phyloP scores from a whole-genome alignment of 1,140 invertebrate genomes.

The Coenobita brevimanus region DNA sequence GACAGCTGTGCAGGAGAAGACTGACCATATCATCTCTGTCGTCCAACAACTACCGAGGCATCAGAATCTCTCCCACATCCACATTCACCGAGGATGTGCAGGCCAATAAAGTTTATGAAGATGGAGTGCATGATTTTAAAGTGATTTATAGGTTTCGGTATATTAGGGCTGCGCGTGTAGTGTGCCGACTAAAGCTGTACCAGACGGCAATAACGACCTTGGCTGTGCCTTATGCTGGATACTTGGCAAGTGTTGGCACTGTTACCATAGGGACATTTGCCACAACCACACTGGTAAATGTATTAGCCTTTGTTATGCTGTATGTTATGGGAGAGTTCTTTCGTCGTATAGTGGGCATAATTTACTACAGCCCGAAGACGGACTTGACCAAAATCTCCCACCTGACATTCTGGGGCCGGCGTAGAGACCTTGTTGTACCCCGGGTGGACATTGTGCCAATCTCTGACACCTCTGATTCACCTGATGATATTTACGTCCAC shows the following conservation, averaged over 20 bases:
- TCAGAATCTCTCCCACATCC: background rate
- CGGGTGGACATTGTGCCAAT: slow-evolving; percentile 46
- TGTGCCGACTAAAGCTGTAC: slow-evolving; percentile 79
- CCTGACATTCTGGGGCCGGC: slow-evolving; percentile 47
- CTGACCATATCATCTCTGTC: too few relatives aligned
- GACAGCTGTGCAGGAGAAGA: too few relatives aligned
- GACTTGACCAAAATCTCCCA: slow-evolving; percentile 46
- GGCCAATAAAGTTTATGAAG: background rate
- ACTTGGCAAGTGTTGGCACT: background rate
- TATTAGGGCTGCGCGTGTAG: slow-evolving; percentile 82
- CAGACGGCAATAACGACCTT: slow-evolving; percentile 37
- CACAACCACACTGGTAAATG: background rate
- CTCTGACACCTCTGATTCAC: slow-evolving; percentile 24
- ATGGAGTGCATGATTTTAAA: slow-evolving; percentile 68
- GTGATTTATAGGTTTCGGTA: slow-evolving; percentile 80
- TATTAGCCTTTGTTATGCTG: slow-evolving; percentile 38
- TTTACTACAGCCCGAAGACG: slow-evolving; percentile 28
- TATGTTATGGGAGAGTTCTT: slow-evolving; percentile 61
- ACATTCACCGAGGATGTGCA: background rate
- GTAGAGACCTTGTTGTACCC: slow-evolving; percentile 38
- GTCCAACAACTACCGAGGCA: background rate
- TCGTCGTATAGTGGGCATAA: slow-evolving; percentile 36
- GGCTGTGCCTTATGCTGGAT: slow-evolving; percentile 26
- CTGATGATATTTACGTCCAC: slow-evolving; percentile 21
- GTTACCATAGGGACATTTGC: background rate